These are phyloP conservation scores for Salticus scenicus DNA, from an alignment of 2,888 invertebrate species.

Conservation along the genomic window DNA sequence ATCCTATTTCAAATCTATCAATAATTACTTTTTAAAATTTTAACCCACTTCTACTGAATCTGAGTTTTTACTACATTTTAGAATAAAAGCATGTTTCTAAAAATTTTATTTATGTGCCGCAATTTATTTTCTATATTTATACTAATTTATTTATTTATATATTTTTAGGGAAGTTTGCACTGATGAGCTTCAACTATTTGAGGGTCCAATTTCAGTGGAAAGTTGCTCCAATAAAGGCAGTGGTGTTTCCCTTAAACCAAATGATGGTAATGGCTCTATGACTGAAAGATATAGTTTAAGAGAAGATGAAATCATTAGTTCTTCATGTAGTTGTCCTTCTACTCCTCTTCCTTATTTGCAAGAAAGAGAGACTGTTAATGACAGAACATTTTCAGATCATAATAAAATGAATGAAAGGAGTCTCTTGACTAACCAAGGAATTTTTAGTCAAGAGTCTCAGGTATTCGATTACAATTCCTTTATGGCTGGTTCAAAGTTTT, in stretches of 20 bases:
- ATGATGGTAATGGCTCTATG: not conserved
- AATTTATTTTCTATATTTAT: too few species aligned
- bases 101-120: too few species aligned
- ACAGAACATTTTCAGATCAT: too few species aligned
- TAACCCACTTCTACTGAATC: too few species aligned
- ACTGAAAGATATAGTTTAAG: constrained; percentile 30
- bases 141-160: not conserved
- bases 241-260: not conserved
- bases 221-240: not conserved
- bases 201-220: not conserved
- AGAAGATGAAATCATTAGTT: constrained; percentile 32
- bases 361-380: not conserved
- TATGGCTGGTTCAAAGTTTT: too few species aligned
- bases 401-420: too few species aligned
- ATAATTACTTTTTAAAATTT: too few species aligned
- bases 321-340: constrained; percentile 24
- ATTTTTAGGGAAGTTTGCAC: not conserved
- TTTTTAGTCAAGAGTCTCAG: too few species aligned
- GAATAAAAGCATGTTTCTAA: too few species aligned
- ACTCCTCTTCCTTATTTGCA: constrained; percentile 23
- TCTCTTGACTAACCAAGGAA: not conserved
- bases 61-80: too few species aligned
- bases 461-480: too few species aligned
- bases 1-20: too few species aligned
- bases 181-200: not conserved